phyloP scores from a whole-genome alignment of 2,113 vertebrate genomes.

The Lepisosteus oculatus region DNA sequence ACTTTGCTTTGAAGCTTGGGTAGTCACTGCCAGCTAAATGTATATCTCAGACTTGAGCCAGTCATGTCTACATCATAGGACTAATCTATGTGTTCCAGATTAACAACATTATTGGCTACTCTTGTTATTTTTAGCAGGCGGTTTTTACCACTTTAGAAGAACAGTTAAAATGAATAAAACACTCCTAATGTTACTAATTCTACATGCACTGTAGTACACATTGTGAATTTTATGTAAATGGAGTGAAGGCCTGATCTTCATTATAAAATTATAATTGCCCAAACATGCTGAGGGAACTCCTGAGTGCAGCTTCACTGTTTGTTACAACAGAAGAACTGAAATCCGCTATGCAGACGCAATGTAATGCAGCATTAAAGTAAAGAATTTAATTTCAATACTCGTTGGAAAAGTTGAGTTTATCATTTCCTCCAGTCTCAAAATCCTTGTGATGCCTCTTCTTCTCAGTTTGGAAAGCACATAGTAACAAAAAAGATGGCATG shows the following conservation, averaged over 20 bases:
- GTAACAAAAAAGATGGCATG: constrained; percentile 6
- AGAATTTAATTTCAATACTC: constrained; percentile 7
- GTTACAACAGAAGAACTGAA: constrained; percentile 29
- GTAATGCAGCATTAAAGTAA: constrained; percentile 27
- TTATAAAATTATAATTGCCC: constrained; percentile 20
- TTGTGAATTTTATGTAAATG: constrained; percentile 5
- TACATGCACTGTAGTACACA: constrained; percentile 9
- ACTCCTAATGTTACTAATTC: constrained; percentile 34
- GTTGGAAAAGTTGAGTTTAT: constrained; percentile 24
- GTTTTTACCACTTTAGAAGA: neutral
- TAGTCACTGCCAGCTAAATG: too few relatives aligned
- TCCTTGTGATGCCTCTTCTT: constrained; percentile 31
- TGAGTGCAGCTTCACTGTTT: constrained; percentile 41
- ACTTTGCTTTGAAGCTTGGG: too few relatives aligned
- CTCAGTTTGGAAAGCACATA: constrained; percentile 13
- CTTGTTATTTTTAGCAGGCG: too few relatives aligned
- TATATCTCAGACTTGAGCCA: too few relatives aligned
- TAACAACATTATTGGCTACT: too few relatives aligned
- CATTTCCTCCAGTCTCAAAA: constrained; percentile 40
- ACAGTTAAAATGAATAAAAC: constrained; percentile 54
- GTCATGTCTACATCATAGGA: too few relatives aligned
- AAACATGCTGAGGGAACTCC: constrained; percentile 12
- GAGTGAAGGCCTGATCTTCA: constrained; percentile 35
- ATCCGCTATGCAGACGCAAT: neutral
- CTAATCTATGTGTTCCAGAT: too few relatives aligned